phyloP scores from a whole-genome alignment of 2,113 vertebrate genomes.

The Chascanopsetta lugubris region DNA sequence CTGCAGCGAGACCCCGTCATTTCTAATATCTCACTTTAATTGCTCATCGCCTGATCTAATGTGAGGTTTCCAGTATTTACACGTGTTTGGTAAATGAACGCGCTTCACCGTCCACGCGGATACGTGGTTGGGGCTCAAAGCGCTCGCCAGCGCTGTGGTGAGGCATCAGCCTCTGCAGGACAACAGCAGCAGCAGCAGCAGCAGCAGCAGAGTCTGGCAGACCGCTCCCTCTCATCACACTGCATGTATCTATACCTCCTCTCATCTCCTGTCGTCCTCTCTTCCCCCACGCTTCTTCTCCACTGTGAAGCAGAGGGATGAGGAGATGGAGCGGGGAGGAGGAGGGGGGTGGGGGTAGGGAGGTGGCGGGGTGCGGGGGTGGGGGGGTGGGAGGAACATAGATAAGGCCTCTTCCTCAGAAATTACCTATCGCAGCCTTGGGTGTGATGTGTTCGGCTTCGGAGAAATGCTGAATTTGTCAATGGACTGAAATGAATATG shows the following conservation, averaged over 20 bases:
- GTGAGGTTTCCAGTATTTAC: slow-evolving; percentile 11
- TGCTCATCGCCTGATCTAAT: too few species aligned
- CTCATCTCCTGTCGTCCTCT: slow-evolving; percentile 64
- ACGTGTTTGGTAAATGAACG: slow-evolving; percentile 10
- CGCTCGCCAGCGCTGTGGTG: slow-evolving; percentile 14
- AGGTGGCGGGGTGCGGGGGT: too few species aligned
- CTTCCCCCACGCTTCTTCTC: slow-evolving; percentile 48
- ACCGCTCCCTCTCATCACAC: slow-evolving; percentile 64
- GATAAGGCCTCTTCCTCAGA: slow-evolving; percentile 69
- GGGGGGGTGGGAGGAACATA: too few species aligned
- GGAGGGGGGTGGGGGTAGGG: too few species aligned
- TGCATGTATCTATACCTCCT: slow-evolving; percentile 60
- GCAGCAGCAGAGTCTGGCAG: slow-evolving; percentile 23
- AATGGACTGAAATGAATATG: slow-evolving; percentile 51
- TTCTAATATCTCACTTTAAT: too few species aligned
- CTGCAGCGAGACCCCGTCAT: too few species aligned
- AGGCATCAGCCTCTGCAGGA: slow-evolving; percentile 46
- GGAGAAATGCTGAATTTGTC: slow-evolving; percentile 64
- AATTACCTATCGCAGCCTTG: slow-evolving; percentile 69
- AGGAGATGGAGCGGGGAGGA: too few species aligned
- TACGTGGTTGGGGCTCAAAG: slow-evolving; percentile 25
- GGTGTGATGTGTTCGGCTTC: slow-evolving; percentile 53
- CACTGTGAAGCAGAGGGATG: slow-evolving; percentile 37
- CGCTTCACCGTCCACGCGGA: slow-evolving; percentile 32
- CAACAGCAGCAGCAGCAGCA: too few species aligned